phyloP scores from a whole-genome alignment of 2,888 invertebrate genomes.

The Campaea margaritaria region DNA sequence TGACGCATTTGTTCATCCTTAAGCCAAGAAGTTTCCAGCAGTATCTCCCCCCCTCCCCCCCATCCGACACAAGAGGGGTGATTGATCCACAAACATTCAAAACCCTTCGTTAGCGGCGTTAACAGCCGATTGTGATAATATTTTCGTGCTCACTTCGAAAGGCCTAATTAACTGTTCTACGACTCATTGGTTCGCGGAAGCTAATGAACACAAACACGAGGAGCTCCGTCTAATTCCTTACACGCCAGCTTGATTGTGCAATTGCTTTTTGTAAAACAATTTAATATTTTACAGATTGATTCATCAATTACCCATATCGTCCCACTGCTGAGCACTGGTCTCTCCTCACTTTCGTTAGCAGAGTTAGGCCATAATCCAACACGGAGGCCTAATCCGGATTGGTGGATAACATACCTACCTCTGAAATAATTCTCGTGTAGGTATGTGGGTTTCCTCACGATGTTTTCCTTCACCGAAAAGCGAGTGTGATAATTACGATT shows the following conservation, averaged over 20 bases:
- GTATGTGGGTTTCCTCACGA: too few species aligned
- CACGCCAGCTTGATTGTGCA: slow-evolving; percentile 4
- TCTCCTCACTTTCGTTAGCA: too few species aligned
- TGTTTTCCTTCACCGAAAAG: too few species aligned
- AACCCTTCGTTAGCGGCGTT: slow-evolving; percentile 56
- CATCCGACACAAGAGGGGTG: slow-evolving; percentile 50
- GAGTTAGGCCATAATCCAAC: too few species aligned
- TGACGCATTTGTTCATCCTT: not conserved
- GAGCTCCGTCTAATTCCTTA: slow-evolving; percentile 5
- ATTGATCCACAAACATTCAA: slow-evolving; percentile 56
- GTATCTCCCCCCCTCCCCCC: not conserved
- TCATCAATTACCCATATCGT: too few species aligned
- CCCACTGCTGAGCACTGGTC: too few species aligned
- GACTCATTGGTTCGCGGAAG: slow-evolving; percentile 40
- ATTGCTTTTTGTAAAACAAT: too few species aligned
- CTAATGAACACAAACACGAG: slow-evolving; percentile 32
- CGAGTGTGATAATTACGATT: too few species aligned
- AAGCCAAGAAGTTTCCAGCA: slow-evolving; percentile 1
- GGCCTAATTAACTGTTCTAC: slow-evolving; percentile 34
- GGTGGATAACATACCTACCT: too few species aligned
- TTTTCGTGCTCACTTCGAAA: slow-evolving; percentile 32
- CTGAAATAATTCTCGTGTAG: too few species aligned
- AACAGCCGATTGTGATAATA: slow-evolving; percentile 50
- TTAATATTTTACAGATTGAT: too few species aligned
- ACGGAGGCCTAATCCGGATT: too few species aligned